A percentile compares a stretch with the other conserved stretches of the same genome.
Evolutionary conservation across 2,113 vertebrate genomes (phyloP).

Genomic region (Pristiophorus japonicus): DNA sequence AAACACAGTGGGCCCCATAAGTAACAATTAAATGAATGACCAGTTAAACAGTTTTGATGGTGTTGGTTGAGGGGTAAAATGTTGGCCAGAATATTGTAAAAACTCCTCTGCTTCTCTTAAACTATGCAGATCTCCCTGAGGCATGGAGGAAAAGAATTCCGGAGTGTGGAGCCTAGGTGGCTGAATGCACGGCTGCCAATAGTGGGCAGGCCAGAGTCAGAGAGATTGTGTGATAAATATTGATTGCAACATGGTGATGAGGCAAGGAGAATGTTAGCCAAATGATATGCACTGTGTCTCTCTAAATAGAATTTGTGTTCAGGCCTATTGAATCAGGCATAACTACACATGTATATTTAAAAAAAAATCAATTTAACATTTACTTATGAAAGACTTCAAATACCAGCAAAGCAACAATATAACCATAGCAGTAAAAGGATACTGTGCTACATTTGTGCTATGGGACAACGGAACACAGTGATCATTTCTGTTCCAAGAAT

Average conservation of each 20-base stretch:
- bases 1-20: background rate
- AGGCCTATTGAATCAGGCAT: background rate
- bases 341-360: background rate
- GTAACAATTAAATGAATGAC: background rate
- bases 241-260: background rate
- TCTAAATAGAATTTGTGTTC: background rate
- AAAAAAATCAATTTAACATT: background rate
- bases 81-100: background rate
- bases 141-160: background rate
- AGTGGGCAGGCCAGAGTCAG: background rate
- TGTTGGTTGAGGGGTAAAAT: background rate
- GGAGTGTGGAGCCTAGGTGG: background rate
- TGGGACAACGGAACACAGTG: background rate
- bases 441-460: background rate
- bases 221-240: background rate
- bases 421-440: background rate
- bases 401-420: background rate
- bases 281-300: background rate
- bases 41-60: background rate
- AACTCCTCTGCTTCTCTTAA: background rate
- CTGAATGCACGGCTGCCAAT: background rate
- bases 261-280: background rate
- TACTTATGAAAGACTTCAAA: background rate
- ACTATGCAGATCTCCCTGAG: background rate
- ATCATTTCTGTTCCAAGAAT: background rate